These are phyloP conservation scores for Pocillopora verrucosa DNA, from an alignment of 64 coral and sea anemone genomes.

Conservation along the genomic window DNA sequence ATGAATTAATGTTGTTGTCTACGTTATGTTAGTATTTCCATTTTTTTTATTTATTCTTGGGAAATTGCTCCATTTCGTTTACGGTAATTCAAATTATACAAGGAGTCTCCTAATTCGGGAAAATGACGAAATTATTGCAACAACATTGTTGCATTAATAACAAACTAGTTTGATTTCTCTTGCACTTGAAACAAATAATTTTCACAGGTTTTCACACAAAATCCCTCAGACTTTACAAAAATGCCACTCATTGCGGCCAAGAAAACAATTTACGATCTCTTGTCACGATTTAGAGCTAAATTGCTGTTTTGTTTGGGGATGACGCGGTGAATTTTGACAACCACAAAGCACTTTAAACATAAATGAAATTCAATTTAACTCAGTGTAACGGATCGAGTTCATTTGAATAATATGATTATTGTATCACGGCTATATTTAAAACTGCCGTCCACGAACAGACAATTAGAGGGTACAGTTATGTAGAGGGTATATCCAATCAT, in stretches of 20 bases:
- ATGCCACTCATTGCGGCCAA: not conserved
- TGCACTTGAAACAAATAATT: too few species aligned
- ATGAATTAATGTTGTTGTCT: too few species aligned
- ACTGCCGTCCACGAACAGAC: not conserved
- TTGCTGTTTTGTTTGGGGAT: not conserved
- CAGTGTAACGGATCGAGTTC: not conserved
- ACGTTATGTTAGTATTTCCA: too few species aligned
- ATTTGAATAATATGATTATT: not conserved
- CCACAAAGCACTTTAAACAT: not conserved
- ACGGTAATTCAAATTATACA: not conserved
- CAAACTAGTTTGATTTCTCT: not conserved
- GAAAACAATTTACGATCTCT: not conserved
- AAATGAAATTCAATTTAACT: too few species aligned
- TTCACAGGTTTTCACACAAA: too few species aligned
- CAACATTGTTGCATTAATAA: not conserved
- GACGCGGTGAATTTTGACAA: not conserved
- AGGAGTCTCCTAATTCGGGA: not conserved
- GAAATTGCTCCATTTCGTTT: not conserved
- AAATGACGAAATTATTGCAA: not conserved
- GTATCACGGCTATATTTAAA: conserved; percentile 29
- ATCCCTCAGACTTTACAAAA: not conserved
- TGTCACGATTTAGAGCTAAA: not conserved
- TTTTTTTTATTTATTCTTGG: not conserved
- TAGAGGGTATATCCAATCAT: conserved; percentile 37
- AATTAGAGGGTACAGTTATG: not conserved